phyloP scores from a whole-genome alignment of 2,113 vertebrate species.

The Anseranas semipalmata region DNA sequence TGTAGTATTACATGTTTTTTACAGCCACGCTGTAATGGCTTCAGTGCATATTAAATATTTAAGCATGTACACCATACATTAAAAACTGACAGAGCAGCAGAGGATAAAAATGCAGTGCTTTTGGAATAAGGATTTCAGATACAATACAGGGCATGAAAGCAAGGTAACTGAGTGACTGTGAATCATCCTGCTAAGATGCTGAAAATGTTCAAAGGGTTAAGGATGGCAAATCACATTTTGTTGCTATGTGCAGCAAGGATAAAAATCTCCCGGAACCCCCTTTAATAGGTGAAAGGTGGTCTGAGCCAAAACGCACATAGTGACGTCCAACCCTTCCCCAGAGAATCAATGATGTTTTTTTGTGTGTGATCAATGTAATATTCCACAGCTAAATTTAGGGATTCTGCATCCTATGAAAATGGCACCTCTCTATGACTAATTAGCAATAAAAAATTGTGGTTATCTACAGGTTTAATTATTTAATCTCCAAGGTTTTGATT shows the following conservation, averaged over 20 bases:
- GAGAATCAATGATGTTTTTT: slow-evolving; percentile 74
- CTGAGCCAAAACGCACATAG: slow-evolving; percentile 68
- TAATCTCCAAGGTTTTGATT: slow-evolving; percentile 77
- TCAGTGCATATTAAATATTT: slow-evolving; percentile 19
- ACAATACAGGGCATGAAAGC: neutral
- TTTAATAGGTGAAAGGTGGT: slow-evolving; percentile 75
- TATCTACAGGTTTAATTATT: slow-evolving; percentile 80
- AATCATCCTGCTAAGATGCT: slow-evolving; percentile 19
- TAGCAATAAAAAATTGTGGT: slow-evolving; percentile 75
- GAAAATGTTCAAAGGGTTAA: slow-evolving; percentile 74
- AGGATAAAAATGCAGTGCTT: slow-evolving; percentile 16
- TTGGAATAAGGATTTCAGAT: slow-evolving; percentile 10
- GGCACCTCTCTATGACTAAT: slow-evolving; percentile 80
- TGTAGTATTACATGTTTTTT: neutral
- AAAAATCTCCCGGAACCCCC: slow-evolving; percentile 68
- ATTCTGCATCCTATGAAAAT: slow-evolving; percentile 75
- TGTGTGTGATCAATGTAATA: slow-evolving; percentile 80
- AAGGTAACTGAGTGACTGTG: neutral
- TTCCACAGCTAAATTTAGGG: slow-evolving; percentile 83
- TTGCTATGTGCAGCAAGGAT: slow-evolving; percentile 75
- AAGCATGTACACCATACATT: neutral
- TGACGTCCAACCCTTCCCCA: slow-evolving; percentile 75
- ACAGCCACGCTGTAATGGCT: neutral
- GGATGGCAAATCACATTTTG: slow-evolving; percentile 64
- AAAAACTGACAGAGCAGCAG: neutral